A percentile compares a stretch with the other conserved stretches of the same genome.
Conservation (phyloP, 2,888 invertebrate genomes). For the Ypsolopha scabrella region DNA sequence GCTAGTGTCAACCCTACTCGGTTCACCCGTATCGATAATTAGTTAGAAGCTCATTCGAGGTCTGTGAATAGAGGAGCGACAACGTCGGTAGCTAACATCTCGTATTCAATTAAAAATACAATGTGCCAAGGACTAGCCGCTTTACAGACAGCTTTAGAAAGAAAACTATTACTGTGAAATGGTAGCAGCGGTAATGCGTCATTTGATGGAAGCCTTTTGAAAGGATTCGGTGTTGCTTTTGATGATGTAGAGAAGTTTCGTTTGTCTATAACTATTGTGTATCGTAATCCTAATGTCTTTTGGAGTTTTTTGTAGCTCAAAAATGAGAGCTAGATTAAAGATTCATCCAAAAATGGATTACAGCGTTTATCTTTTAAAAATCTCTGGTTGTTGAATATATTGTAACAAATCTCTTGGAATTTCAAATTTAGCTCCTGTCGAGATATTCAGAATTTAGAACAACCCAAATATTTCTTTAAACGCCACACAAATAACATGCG, state of each 20-base stretch:
- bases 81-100: slow-evolving; percentile 37
- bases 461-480: background rate
- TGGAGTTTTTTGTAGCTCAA: no score
- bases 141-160: background rate
- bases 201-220: background rate
- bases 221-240: no score
- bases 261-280: no score
- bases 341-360: no score
- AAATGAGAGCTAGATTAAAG: background rate
- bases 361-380: background rate
- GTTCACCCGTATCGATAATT: slow-evolving; percentile 37
- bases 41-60: slow-evolving; percentile 50
- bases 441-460: no score
- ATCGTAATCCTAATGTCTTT: no score
- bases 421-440: no score
- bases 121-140: slow-evolving; percentile 15
- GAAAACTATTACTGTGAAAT: background rate
- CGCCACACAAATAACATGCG: background rate
- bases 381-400: background rate
- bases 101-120: slow-evolving; percentile 53
- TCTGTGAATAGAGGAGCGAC: slow-evolving; percentile 50
- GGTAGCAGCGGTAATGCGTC: background rate
- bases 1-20: slow-evolving; percentile 28
- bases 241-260: no score
- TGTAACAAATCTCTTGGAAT: no score